These are phyloP conservation scores for Coccyzus lansbergi DNA, from an alignment of 2,797 vertebrate species.

Conservation along the genomic window DNA sequence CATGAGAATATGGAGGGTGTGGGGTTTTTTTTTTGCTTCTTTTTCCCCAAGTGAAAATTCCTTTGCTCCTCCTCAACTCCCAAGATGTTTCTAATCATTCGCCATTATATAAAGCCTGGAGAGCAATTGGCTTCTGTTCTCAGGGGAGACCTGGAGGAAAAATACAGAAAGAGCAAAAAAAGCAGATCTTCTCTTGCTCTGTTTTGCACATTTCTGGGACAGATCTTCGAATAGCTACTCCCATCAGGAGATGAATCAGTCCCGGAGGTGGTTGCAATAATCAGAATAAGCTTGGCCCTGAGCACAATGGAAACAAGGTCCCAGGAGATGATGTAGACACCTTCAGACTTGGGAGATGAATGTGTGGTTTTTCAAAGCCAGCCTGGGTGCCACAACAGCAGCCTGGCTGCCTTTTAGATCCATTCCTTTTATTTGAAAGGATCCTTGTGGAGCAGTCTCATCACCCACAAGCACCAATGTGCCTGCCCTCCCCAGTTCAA, in stretches of 20 bases:
- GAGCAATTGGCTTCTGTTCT: background rate
- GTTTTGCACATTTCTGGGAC: background rate
- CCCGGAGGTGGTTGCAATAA: constrained; percentile 15
- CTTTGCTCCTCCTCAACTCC: background rate
- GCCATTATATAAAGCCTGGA: background rate
- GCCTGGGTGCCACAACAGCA: background rate
- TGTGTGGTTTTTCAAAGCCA: background rate
- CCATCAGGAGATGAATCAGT: background rate
- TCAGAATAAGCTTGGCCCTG: background rate
- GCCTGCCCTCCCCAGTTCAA: background rate
- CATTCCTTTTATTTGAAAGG: background rate
- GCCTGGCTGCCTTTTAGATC: background rate
- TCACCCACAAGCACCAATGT: background rate
- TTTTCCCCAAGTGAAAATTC: background rate
- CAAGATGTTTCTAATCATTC: background rate
- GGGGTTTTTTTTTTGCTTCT: background rate
- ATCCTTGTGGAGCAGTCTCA: background rate
- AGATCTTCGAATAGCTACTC: background rate
- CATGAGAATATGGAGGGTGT: background rate
- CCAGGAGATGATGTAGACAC: background rate
- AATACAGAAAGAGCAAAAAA: background rate
- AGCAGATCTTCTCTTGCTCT: background rate
- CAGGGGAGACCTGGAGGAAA: background rate
- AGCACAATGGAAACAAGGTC: background rate
- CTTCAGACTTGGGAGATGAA: background rate